Evolutionary conservation across 2,113 vertebrate species (phyloP), one percentile per base, ranked within the genome.

Genomic region (Turnix velox): DNA sequence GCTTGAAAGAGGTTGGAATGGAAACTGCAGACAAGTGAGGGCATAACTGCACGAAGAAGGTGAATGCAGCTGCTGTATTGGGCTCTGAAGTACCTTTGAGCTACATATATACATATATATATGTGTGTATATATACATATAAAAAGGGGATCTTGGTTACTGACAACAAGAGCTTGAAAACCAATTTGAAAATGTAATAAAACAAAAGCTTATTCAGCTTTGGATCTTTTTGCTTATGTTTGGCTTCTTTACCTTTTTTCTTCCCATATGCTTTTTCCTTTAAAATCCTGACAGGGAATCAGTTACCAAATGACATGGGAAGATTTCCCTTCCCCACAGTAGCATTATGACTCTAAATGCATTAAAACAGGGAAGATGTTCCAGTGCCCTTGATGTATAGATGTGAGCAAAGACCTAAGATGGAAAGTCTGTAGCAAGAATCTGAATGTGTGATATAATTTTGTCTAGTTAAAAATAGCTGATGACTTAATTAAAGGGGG

Each of bases 401-500:
- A 46, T 58, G 15, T 30, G 20, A 80, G 13, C 24, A 67, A 75
- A 84, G 42, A 30, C 42, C 68, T 84, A 78, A 71, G 65, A 90
- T 14, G 14, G 59, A 82, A 84, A 78, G 14, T 31, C 40, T 91
- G 74, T 75, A 79, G 4, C 12, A 20, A 78, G 39, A 43, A 59
- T 92, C 43, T 72, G 40, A 87, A 89, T 52, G 69, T 59, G 79
- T 95, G 87, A 92, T 68, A 59, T 76, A 93, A 73, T 79, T 83
- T 83, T 92, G 22, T 69, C 72, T 90, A 69, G 85, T 87, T 92
- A 94, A 95, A 95, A 96, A 94, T 90, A 94, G 80, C 79, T 33
- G 67, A 92, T 74, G 78, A 57, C 24, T 4, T 95, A 91, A 94
- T 88, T 73, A 58, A 94, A 95, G 58, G 81, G 45, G 78, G 57